Base-by-base conservation (phyloP, 2,797 vertebrate species). In the Galago senegalensis region DNA sequence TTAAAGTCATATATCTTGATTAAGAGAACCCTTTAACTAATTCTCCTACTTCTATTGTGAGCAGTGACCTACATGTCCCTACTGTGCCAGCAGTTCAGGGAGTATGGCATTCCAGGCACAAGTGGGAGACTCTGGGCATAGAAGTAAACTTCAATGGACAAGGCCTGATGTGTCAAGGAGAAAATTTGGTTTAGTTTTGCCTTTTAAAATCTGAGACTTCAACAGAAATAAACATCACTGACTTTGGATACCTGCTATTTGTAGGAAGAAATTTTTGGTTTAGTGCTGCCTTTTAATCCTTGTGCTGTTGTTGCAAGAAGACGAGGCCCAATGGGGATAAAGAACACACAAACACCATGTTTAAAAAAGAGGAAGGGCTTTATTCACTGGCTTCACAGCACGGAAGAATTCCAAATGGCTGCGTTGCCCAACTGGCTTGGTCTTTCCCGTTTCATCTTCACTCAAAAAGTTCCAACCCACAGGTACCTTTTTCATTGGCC, bases 151-250 rank as follows among this genome's bases (percentile, higher is more conserved):
- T 89, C 49, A 49, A 12, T n/a, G 43, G 17, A 40, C 12, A 46
- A 34, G 3, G 4, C 70, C 90, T 84, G 58, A 23, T 60, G 87
- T 27, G n/a, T n/a, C n/a, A 27, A 43, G 63, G n/a, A 82, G 46
- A 43, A 87, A 49, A 29, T 46, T 63, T 6, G 6, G 63, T 69
- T 86, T 73, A 37, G 56, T n/a, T 75, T 69, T 70, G 89, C 63
- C 80, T 94, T 93, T 94, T 75, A 92, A 91, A 60, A 61, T 58
- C 65, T 53, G 37, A 83, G 29, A 29, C 58, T 94, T 93, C 34
- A 60, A 86, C 46, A 89, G 53, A 93, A 93, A 96, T 95, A 94
- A 86, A 91, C 31, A 53, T 84, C 60, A 53, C n/a, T 53, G 82
- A 60, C 58, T 93, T 60, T 75, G n/a, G 65, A 69, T 12, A 23